phyloP scores from a whole-genome alignment of 1,140 invertebrate species.

The Pteromalus puparum region DNA sequence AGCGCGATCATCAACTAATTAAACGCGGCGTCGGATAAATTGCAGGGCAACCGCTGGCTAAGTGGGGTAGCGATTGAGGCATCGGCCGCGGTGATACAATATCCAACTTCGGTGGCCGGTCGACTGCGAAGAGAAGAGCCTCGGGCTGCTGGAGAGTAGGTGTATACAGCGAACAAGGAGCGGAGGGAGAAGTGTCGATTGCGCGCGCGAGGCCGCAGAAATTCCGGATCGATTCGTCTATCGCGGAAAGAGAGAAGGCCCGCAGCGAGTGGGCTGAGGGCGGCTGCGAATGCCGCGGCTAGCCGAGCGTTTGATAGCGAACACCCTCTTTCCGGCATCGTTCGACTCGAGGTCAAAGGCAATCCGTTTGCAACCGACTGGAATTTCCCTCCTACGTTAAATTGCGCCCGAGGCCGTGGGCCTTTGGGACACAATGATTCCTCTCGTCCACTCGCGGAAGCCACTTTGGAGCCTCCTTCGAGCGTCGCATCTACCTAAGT shows the following conservation, averaged over 20 bases:
- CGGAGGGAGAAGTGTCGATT: conserved; percentile 56
- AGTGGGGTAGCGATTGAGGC: conserved; percentile 34
- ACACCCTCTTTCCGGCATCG: conserved; percentile 61
- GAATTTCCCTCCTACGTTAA: conserved; percentile 58
- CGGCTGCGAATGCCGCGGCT: conserved; percentile 61
- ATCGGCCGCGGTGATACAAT: conserved; percentile 17
- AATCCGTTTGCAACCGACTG: conserved; percentile 57
- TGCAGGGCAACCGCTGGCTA: neutral
- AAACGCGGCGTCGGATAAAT: neutral
- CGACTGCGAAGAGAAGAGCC: conserved; percentile 40
- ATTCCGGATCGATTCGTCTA: conserved; percentile 69
- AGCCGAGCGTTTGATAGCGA: conserved; percentile 66
- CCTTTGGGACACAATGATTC: conserved; percentile 50
- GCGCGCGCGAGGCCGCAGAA: conserved; percentile 62
- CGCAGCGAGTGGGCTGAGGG: neutral
- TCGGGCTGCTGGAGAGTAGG: neutral
- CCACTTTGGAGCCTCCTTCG: conserved; percentile 37
- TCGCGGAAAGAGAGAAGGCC: conserved; percentile 28
- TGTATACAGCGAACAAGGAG: conserved; percentile 18
- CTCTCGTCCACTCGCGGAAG: neutral
- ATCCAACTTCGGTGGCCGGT: conserved; percentile 38
- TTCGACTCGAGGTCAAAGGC: conserved; percentile 61
- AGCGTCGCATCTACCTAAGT: conserved; percentile 21
- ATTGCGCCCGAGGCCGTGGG: conserved; percentile 34
- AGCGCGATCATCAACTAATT: neutral